Evolutionary conservation across 2,113 vertebrate genomes (phyloP).

Genomic region (Neopipo cinnamomea): DNA sequence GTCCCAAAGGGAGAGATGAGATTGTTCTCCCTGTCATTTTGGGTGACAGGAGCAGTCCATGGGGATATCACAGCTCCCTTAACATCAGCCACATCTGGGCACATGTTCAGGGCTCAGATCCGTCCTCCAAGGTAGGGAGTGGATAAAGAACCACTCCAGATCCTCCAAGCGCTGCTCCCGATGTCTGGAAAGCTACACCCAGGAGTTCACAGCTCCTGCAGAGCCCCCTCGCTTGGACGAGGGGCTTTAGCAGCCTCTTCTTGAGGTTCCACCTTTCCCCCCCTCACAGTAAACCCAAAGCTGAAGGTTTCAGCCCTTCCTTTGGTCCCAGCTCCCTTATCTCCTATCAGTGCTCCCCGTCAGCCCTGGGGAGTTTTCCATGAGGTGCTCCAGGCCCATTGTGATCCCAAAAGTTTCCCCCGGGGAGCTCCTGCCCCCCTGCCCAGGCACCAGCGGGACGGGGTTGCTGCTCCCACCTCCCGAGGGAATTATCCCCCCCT

Average conservation of each 20-base stretch:
- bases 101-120: background rate
- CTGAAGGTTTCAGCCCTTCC: background rate
- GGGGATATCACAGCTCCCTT: background rate
- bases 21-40: background rate
- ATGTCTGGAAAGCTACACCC: background rate
- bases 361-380: background rate
- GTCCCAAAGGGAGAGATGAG: background rate
- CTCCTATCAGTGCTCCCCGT: background rate
- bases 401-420: rapidly evolving
- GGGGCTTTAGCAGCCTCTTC: background rate
- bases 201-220: background rate
- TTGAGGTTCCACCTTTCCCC: background rate
- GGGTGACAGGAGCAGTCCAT: background rate
- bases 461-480: background rate
- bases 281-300: background rate
- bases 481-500: rapidly evolving
- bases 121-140: background rate
- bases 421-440: background rate
- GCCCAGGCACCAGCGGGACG: background rate
- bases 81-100: background rate
- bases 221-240: background rate
- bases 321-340: background rate
- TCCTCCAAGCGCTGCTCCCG: background rate
- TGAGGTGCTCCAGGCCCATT: background rate
- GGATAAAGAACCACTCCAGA: background rate